phyloP scores from a whole-genome alignment of 1,140 invertebrate genomes.

The Lepeophtheirus salmonis region DNA sequence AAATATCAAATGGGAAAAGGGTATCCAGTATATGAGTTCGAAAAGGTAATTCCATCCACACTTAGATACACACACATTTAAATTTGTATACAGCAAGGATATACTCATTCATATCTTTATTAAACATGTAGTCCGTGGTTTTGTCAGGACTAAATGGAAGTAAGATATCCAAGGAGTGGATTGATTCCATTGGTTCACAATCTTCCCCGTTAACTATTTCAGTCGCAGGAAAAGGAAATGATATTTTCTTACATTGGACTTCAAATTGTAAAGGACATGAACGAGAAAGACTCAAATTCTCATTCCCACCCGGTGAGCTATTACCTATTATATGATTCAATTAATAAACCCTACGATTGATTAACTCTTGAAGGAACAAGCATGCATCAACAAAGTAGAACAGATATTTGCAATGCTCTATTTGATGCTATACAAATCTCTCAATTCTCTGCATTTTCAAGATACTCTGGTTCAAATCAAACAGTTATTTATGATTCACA shows the following conservation, averaged over 20 bases:
- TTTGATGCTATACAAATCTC: conserved; percentile 45
- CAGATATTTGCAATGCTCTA: conserved; percentile 48
- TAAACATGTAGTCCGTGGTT: conserved; percentile 35
- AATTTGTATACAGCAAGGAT: background rate
- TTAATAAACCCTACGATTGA: background rate
- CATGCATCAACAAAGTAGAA: conserved; percentile 39
- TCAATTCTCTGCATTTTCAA: conserved; percentile 46
- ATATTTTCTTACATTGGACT: conserved; percentile 53
- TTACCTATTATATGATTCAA: conserved; percentile 21
- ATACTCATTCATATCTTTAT: background rate
- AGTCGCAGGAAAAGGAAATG: conserved; percentile 42
- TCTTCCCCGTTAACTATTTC: conserved; percentile 43
- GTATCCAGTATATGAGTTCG: conserved; percentile 54
- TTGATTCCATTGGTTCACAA: conserved; percentile 44
- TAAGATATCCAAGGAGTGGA: conserved; percentile 38
- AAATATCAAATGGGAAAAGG: conserved; percentile 53
- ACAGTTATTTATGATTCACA: conserved; percentile 28
- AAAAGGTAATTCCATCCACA: no score
- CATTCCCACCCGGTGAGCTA: conserved; percentile 5
- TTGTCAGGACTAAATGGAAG: conserved; percentile 46
- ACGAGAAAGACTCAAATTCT: conserved; percentile 6
- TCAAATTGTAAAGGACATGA: conserved; percentile 37
- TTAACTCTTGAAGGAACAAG: conserved; percentile 36
- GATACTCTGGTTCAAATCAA: conserved; percentile 46
- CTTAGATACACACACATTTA: no score